These are phyloP conservation scores for Diglossa cyanea DNA, from an alignment of 2,797 vertebrate genomes.

Conservation along the genomic window DNA sequence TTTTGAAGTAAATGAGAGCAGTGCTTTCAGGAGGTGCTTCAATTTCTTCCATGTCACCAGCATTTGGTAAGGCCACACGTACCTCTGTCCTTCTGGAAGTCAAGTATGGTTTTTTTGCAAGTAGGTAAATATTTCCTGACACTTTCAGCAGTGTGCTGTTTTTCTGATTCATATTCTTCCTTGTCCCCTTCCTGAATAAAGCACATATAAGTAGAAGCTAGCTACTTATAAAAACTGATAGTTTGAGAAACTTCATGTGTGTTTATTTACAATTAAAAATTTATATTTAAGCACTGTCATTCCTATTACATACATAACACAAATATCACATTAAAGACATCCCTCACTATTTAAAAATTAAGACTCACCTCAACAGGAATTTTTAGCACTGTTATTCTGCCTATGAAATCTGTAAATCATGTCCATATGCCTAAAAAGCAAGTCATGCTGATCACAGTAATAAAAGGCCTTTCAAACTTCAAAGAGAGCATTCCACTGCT, in stretches of 20 bases:
- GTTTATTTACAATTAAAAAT: neutral
- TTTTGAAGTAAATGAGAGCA: neutral
- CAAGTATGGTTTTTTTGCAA: neutral
- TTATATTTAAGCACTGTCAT: neutral
- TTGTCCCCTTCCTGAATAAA: neutral
- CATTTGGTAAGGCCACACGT: neutral
- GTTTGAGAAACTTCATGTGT: neutral
- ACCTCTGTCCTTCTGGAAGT: neutral
- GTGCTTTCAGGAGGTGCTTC: neutral
- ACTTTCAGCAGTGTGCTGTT: neutral
- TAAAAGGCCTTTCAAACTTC: slow-evolving; percentile 42
- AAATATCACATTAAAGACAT: neutral
- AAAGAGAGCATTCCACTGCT: slow-evolving; percentile 16
- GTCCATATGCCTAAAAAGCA: slow-evolving; percentile 38
- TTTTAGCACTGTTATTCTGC: neutral
- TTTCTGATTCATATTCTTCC: neutral
- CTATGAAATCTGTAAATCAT: slow-evolving; percentile 15
- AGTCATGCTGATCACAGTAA: slow-evolving; percentile 5
- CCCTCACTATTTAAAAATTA: neutral
- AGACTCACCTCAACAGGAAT: neutral
- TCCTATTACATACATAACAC: neutral
- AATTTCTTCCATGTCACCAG: neutral
- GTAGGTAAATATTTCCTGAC: neutral
- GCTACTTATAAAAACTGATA: neutral
- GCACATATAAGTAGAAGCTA: neutral